Conservation (phyloP, 2,113 vertebrate species). For the Mohoua ochrocephala region DNA sequence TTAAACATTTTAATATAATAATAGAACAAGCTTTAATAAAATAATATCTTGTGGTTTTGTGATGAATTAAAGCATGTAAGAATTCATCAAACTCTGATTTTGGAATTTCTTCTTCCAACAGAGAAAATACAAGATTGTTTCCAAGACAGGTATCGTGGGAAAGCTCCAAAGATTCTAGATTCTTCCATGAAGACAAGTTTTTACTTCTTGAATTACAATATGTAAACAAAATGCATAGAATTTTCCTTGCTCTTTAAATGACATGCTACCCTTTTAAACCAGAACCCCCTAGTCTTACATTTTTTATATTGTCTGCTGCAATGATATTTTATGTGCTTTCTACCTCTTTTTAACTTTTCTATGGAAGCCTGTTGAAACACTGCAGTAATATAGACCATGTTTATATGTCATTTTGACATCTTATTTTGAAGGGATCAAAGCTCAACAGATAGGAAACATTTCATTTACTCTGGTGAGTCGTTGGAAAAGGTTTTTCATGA, state of each 20-base stretch:
- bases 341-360: background rate
- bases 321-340: background rate
- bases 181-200: background rate
- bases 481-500: background rate
- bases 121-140: background rate
- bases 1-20: background rate
- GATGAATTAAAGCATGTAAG: background rate
- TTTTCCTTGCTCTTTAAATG: background rate
- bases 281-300: background rate
- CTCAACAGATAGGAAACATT: background rate
- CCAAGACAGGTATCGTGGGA: background rate
- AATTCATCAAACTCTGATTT: background rate
- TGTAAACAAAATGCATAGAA: background rate
- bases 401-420: background rate
- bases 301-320: background rate
- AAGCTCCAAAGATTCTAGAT: background rate
- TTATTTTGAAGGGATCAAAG: background rate
- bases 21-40: background rate
- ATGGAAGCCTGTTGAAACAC: background rate
- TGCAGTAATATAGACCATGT: background rate
- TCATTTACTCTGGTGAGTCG: background rate
- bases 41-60: background rate
- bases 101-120: background rate
- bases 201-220: background rate
- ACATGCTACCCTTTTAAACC: background rate